phyloP scores from a whole-genome alignment of 2,888 invertebrate species.

The Pristionchus arcanus region DNA sequence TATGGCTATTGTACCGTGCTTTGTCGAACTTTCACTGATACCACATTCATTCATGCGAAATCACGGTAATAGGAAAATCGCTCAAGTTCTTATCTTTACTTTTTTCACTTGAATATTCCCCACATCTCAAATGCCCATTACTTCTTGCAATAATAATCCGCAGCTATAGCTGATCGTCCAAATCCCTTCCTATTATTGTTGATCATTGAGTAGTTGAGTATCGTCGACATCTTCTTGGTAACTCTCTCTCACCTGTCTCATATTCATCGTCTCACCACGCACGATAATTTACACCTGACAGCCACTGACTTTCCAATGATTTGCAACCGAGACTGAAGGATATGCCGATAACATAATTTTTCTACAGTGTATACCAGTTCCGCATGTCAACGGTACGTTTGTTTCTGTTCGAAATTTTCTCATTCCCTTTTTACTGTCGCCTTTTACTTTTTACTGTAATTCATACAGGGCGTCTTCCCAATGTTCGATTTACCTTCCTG shows the following conservation, averaged over 20 bases:
- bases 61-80: neutral
- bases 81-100: neutral
- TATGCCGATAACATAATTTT: neutral
- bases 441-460: too few species aligned
- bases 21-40: neutral
- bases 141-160: neutral
- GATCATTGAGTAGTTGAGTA: neutral
- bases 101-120: neutral
- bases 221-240: neutral
- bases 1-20: neutral
- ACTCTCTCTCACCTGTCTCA: neutral
- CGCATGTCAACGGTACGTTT: neutral
- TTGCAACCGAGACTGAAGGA: neutral
- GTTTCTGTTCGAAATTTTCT: too few species aligned
- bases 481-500: neutral
- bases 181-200: neutral
- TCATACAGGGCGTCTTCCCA: neutral
- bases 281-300: neutral
- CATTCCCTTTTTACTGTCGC: too few species aligned
- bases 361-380: neutral
- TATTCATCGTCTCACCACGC: neutral
- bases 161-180: neutral
- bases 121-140: neutral
- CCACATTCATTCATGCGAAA: neutral
- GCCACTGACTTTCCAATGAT: neutral